These are phyloP conservation scores for Beris morrisii DNA, from an alignment of 2,888 invertebrate genomes.

Conservation along the genomic window DNA sequence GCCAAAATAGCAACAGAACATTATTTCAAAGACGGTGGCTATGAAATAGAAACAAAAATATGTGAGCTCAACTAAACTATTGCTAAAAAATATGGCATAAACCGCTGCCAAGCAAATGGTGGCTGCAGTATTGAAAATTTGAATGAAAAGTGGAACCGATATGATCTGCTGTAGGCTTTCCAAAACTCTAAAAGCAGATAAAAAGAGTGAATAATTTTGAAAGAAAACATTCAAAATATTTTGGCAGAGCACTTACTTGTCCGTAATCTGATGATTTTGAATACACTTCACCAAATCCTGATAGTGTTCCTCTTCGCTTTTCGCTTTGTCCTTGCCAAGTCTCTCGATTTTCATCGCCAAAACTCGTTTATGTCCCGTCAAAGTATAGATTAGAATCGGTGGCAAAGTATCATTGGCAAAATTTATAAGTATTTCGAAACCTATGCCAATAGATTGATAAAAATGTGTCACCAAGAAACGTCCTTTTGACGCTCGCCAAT, in stretches of 20 bases:
- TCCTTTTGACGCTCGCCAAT: slow-evolving; percentile 42
- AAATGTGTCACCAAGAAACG: slow-evolving; percentile 43
- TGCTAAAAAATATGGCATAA: slow-evolving; percentile 57
- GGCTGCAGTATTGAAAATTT: slow-evolving; percentile 57
- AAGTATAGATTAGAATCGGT: slow-evolving; percentile 47
- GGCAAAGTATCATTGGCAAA: slow-evolving; percentile 52
- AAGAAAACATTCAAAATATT: too few species aligned
- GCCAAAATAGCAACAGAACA: slow-evolving; percentile 61
- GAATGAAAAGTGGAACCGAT: slow-evolving; percentile 60
- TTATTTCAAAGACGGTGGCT: slow-evolving; percentile 60
- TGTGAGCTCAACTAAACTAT: slow-evolving; percentile 24
- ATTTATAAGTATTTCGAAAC: slow-evolving; percentile 41
- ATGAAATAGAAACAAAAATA: slow-evolving; percentile 45
- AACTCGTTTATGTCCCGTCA: slow-evolving; percentile 48
- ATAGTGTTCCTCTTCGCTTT: slow-evolving; percentile 37
- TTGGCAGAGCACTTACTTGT: slow-evolving; percentile 38
- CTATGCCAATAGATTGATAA: slow-evolving; percentile 46
- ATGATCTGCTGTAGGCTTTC: slow-evolving; percentile 58
- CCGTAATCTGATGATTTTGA: slow-evolving; percentile 45
- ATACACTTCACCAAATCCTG: slow-evolving; percentile 45
- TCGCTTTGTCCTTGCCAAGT: slow-evolving; percentile 41
- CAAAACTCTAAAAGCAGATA: slow-evolving; percentile 54
- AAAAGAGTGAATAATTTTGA: background rate
- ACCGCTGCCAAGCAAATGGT: slow-evolving; percentile 54
- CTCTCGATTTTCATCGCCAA: slow-evolving; percentile 46